Base-by-base conservation (phyloP, 2,888 invertebrate species). In the Ormyrus thymus region DNA sequence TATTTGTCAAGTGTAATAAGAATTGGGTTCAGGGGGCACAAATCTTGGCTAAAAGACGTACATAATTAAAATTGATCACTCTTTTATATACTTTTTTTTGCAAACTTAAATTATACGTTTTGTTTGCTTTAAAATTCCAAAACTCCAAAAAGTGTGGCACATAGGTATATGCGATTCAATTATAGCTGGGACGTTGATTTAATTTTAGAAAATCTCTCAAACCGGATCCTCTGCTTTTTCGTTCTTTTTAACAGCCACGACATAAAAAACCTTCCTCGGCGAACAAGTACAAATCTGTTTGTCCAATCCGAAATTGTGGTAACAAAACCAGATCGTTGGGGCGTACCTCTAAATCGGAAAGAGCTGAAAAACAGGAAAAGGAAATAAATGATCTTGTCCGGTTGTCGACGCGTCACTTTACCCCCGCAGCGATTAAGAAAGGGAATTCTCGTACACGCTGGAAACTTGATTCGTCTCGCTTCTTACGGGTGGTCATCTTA, bases 401-500 rank as follows among this genome's bases (percentile, higher is more conserved):
- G 62, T 55, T 56, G 62, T 69, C 62, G 76, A 56, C 66, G 66
- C 53, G 62, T 62, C 72, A 62, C 59, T 51, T 59, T 45, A 51
- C 65, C 58, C 45, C 50, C 53, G 43, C 50, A 43, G 53, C 53
- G 66, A 68, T 74, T 75, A 53, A 75, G 59, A 13, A 7, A 59
- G 46, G 11, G 48, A 59, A 45, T 59, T 66, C 56, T 58, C 51
- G 65, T 48, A 74, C 58, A 46, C n/a, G 53, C 55, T 69, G 64
- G 76, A 56, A 76, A 70, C 62, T 69, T 69, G 55, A 76, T 46
- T 76, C 76, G 77, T 65, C 45, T 56, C 69, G 46, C 69, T 66
- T 72, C 77, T 77, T 72, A 72, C 66, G 77, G 77, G 77, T 72
- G 77, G 72, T 55, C 77, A 66, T 65, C 66, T 65, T 77, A 77